phyloP scores from a whole-genome alignment of 2,888 invertebrate genomes.

The Ectropis crepuscularia region DNA sequence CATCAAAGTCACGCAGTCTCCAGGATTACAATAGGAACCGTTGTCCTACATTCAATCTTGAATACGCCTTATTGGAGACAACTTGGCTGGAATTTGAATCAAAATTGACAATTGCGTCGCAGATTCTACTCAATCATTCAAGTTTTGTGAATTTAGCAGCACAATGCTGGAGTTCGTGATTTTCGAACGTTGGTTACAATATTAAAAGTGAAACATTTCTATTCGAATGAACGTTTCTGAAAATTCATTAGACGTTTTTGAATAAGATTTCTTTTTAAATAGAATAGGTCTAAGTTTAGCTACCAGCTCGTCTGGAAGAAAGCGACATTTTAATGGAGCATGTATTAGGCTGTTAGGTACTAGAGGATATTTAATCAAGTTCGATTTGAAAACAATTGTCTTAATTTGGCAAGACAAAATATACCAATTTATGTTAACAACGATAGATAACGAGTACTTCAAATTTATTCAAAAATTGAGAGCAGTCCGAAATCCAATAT shows the following conservation, averaged over 20 bases:
- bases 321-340: too few species aligned
- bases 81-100: slow-evolving; percentile 32
- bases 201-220: neutral
- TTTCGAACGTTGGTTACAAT: slow-evolving; percentile 8
- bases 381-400: too few species aligned
- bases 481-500: too few species aligned
- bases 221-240: neutral
- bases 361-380: too few species aligned
- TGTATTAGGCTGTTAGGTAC: too few species aligned
- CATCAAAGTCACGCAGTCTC: slow-evolving; percentile 30
- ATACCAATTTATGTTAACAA: too few species aligned
- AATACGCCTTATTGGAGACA: slow-evolving; percentile 33
- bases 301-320: too few species aligned
- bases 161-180: slow-evolving; percentile 23
- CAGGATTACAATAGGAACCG: slow-evolving; percentile 24
- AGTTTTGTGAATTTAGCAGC: slow-evolving; percentile 21
- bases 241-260: neutral
- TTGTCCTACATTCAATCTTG: slow-evolving; percentile 29
- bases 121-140: slow-evolving; percentile 30
- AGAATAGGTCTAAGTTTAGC: too few species aligned
- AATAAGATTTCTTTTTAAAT: too few species aligned
- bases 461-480: too few species aligned
- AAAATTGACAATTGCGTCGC: slow-evolving; percentile 31
- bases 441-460: too few species aligned
- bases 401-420: too few species aligned